Evolutionary conservation across 2,888 invertebrate genomes (phyloP), one percentile per base, ranked within the genome.

Genomic region (Idaea biselata): DNA sequence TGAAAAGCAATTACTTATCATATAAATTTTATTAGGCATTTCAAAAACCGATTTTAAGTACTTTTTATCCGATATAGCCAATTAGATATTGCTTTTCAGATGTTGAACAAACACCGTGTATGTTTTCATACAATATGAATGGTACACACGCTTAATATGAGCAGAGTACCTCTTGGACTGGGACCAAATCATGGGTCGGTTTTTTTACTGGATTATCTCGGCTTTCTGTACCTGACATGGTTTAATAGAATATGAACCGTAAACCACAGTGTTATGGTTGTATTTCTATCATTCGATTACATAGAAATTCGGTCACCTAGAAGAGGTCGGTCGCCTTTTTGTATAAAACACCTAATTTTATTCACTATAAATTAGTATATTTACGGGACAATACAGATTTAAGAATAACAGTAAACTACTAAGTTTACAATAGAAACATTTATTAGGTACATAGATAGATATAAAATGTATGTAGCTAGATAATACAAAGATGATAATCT

Each of bases 281-380:
- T 65, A 58, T 60, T 59, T 61, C 58, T 63, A 59, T 16, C 77
- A 78, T 80, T 77, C 76, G 71, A 73, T 83, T 82, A 84, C 77
- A 82, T 83, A 89, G 87, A 91, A 92, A 91, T 93, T 93, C 91
- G 91, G 91, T 88, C 77, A 85, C 88, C 91, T 91, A 92, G 92
- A 92, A 84, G 92, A 92, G 92, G 92, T 88, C 84, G 92, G 92
- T 88, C 84, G 85, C 86, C 86, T 82, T 82, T 84, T 89, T 91
- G 87, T 91, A 91, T 89, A 90, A 91, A 90, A 87, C 86, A 85
- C 82, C 88, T 88, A 84, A 79, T 74, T 76, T 77, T 82, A 84
- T 83, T 82, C 74, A 80, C 85, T 86, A 84, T 81, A 81, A 63
- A 64, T 44, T 44, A 44, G 64, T 64, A 80, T 82, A 83, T 84